These are phyloP conservation scores for Macrocentrus cingulum DNA, from an alignment of 1,140 invertebrate genomes.

Conservation along the genomic window DNA sequence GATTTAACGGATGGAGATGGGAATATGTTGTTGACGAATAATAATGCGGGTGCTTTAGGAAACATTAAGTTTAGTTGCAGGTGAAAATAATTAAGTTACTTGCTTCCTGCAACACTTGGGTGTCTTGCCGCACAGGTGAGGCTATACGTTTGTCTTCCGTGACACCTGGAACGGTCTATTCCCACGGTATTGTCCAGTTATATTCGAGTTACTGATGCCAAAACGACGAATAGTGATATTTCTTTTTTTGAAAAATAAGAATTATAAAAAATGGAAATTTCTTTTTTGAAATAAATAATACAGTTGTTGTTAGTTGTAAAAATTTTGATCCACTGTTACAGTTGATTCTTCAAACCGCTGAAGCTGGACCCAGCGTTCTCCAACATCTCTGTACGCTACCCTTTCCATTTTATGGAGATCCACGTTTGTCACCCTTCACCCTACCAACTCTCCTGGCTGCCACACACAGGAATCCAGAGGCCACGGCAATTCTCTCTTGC, in stretches of 20 bases:
- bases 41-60: neutral
- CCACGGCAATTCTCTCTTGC: slow-evolving; percentile 71
- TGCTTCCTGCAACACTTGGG: slow-evolving; percentile 2
- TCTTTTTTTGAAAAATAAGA: neutral
- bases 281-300: neutral
- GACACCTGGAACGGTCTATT: slow-evolving; percentile 21
- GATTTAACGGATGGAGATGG: too few species aligned
- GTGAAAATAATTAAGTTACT: neutral
- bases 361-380: slow-evolving; percentile 79
- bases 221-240: neutral
- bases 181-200: slow-evolving; percentile 11
- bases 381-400: slow-evolving; percentile 88
- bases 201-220: neutral
- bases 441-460: slow-evolving; percentile 87
- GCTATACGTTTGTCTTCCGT: slow-evolving; percentile 14
- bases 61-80: neutral
- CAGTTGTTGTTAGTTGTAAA: neutral
- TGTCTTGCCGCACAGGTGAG: slow-evolving; percentile 8
- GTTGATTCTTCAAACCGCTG: slow-evolving; percentile 76
- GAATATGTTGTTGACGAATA: too few species aligned
- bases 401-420: slow-evolving; percentile 85
- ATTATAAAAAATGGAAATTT: neutral
- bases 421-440: slow-evolving; percentile 71
- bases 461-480: slow-evolving; percentile 71
- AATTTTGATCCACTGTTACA: slow-evolving; percentile 49